These are phyloP conservation scores for Cossypha polioptera DNA, from an alignment of 2,797 vertebrate genomes.

Conservation along the genomic window DNA sequence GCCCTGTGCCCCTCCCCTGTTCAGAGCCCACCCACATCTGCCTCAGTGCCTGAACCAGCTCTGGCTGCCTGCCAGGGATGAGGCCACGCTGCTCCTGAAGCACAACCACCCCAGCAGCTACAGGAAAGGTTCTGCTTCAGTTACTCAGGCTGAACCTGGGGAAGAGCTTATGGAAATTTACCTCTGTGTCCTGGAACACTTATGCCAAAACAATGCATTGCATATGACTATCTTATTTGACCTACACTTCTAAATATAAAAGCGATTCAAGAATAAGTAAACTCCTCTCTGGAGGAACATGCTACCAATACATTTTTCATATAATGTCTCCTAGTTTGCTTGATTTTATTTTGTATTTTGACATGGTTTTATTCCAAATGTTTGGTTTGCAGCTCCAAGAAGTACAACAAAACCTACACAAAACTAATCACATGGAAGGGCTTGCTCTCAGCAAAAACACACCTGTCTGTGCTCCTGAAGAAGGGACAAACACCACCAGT, in stretches of 20 bases:
- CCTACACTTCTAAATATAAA: background rate
- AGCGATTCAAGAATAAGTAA: background rate
- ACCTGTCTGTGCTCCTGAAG: background rate
- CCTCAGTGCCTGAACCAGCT: accelerated
- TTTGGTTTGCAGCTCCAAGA: background rate
- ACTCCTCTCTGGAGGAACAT: background rate
- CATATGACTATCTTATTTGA: background rate
- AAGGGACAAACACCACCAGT: too few relatives aligned
- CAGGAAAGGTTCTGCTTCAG: background rate
- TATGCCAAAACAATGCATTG: accelerated
- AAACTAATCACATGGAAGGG: background rate
- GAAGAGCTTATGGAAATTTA: accelerated
- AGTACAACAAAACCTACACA: background rate
- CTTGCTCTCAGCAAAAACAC: background rate
- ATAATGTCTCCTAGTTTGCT: background rate
- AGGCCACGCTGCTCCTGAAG: background rate
- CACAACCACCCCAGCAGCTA: background rate
- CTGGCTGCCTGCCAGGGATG: background rate
- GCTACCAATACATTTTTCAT: accelerated
- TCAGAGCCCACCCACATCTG: background rate
- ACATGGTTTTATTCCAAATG: accelerated
- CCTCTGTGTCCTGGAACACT: background rate
- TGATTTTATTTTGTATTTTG: background rate
- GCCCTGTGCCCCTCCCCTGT: background rate
- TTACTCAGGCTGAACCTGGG: background rate